Conservation (phyloP, 2,888 invertebrate genomes). For the Pandemis heparana region DNA sequence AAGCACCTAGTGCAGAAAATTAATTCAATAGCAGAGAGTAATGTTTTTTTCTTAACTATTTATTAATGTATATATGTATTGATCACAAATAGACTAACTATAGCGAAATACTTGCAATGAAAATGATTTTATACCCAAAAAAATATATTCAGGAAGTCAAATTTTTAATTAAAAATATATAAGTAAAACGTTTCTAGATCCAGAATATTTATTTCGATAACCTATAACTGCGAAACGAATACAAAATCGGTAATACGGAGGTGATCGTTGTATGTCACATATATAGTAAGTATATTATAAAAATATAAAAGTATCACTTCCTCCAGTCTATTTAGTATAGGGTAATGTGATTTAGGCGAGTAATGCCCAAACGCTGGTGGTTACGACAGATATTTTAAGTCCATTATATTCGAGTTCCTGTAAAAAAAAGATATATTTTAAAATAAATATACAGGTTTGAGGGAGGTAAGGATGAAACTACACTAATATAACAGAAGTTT, state of each 20-base stretch:
- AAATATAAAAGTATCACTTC: slow-evolving; percentile 53
- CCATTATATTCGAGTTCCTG: slow-evolving; percentile 83
- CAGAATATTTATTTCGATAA: neutral
- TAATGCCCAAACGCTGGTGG: slow-evolving; percentile 76
- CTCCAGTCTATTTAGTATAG: slow-evolving; percentile 44
- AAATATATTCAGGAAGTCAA: neutral
- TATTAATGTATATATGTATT: too few species aligned
- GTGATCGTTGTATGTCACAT: neutral
- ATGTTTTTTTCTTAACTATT: too few species aligned
- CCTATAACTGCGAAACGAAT: neutral
- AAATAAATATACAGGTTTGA: slow-evolving; percentile 44
- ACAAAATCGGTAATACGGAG: neutral
- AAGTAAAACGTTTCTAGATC: neutral
- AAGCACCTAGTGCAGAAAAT: neutral
- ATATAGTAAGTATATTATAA: slow-evolving; percentile 44
- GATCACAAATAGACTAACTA: neutral
- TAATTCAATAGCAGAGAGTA: slow-evolving; percentile 10
- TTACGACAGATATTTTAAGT: slow-evolving; percentile 73
- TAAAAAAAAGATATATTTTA: slow-evolving; percentile 63
- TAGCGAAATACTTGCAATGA: neutral
- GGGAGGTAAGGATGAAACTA: neutral
- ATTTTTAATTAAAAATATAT: neutral
- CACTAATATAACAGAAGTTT: neutral
- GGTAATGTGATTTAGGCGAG: slow-evolving; percentile 60
- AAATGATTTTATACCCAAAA: too few species aligned